A percentile compares a stretch with the other conserved stretches of the same genome.
These are phyloP conservation scores for Forbesichthys papilliferus DNA, from an alignment of 2,113 vertebrate genomes.

Conservation along the genomic window DNA sequence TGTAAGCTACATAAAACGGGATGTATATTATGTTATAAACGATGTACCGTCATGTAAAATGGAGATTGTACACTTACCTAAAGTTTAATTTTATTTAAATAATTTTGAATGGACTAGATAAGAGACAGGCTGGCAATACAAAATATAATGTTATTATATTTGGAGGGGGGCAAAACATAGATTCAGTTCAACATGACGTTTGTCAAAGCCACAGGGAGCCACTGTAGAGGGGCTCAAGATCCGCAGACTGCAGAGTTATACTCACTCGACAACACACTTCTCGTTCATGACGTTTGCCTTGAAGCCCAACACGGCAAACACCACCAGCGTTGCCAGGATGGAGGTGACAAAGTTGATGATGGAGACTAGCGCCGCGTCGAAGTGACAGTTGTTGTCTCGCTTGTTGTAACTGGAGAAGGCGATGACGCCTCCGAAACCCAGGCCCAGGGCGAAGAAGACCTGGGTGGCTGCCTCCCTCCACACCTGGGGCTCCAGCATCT, in stretches of 20 bases:
- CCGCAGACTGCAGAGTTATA: conserved; percentile 28
- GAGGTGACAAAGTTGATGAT: conserved; percentile 97
- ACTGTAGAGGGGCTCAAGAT: too few species aligned
- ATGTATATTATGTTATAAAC: too few species aligned
- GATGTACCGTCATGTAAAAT: too few species aligned
- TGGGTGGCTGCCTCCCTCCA: conserved; percentile 97
- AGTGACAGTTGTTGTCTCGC: conserved; percentile 98
- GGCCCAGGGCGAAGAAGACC: conserved; percentile 94
- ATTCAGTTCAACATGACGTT: too few species aligned
- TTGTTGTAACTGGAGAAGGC: conserved; percentile 99
- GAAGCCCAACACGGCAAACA: conserved; percentile 97
- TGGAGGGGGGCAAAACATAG: too few species aligned
- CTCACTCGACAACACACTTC: conserved; percentile 97
- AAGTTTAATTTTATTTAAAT: too few species aligned
- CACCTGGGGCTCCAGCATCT: conserved; percentile 97
- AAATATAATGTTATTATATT: too few species aligned
- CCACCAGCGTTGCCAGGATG: conserved; percentile 93
- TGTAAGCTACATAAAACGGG: too few species aligned
- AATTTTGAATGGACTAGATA: too few species aligned
- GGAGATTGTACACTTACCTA: too few species aligned
- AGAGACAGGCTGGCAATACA: too few species aligned
- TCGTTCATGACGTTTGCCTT: conserved; percentile 99
- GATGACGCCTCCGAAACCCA: conserved; percentile 97
- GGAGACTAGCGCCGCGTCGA: conserved; percentile 92
- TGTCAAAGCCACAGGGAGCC: too few species aligned